Conservation (phyloP, 1,140 invertebrate genomes). For the Drosophila sulfurigaster region DNA sequence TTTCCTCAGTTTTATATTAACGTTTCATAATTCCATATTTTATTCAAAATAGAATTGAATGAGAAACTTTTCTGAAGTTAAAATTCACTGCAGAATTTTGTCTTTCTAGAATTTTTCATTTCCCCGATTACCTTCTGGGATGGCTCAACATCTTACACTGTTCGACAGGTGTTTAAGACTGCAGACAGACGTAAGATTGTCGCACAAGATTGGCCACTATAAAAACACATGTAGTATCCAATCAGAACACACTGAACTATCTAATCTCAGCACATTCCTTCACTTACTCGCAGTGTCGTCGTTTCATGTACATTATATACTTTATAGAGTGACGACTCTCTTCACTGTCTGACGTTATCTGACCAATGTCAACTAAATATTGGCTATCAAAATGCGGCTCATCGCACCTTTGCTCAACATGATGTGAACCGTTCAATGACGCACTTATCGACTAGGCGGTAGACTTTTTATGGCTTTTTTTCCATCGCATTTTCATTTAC, state of each 20-base stretch:
- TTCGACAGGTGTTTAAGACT: neutral
- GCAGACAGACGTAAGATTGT: neutral
- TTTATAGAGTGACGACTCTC: neutral
- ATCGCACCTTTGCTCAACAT: neutral
- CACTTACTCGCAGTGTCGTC: neutral
- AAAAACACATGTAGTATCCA: constrained; percentile 5
- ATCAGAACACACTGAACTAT: constrained; percentile 1
- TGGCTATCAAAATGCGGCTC: constrained; percentile 24
- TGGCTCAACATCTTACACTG: neutral
- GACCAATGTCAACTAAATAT: constrained; percentile 28
- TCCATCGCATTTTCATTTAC: constrained; percentile 45
- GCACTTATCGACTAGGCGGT: constrained; percentile 16
- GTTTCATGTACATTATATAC: constrained; percentile 9
- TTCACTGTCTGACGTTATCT: constrained; percentile 30
- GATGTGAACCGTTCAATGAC: constrained; percentile 19
- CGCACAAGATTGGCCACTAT: neutral
- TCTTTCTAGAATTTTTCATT: neutral
- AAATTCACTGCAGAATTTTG: no score
- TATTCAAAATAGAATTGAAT: no score
- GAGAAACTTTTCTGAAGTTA: no score
- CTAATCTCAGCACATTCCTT: constrained; percentile 9
- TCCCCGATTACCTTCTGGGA: neutral
- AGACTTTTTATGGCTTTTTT: constrained; percentile 49
- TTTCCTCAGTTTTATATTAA: no score
- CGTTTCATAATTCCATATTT: no score